Conservation (phyloP, 2,888 invertebrate genomes). For the Sialis fuliginosa region DNA sequence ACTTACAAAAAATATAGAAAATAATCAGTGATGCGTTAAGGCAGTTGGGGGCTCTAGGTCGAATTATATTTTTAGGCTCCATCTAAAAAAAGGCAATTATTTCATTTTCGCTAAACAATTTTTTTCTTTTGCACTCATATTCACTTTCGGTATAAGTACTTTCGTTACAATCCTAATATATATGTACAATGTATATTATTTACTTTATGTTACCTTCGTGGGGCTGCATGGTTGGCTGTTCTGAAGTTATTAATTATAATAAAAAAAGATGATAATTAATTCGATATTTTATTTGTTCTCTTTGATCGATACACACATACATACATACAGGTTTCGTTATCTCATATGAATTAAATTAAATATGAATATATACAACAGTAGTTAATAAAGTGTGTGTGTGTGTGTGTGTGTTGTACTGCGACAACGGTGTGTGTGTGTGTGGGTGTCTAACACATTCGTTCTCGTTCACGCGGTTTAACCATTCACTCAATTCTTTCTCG, state of each 20-base stretch:
- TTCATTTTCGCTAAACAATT: not conserved
- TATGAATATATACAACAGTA: constrained; percentile 5
- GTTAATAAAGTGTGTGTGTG: constrained; percentile 1
- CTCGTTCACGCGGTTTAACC: too few relatives aligned
- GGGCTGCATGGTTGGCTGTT: not conserved
- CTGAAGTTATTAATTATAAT: not conserved
- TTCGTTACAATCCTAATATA: not conserved
- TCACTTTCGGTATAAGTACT: too few relatives aligned
- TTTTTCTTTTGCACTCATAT: not conserved
- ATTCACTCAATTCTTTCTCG: too few relatives aligned
- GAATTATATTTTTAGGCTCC: too few relatives aligned
- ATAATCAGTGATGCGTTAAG: too few relatives aligned
- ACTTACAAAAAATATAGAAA: too few relatives aligned
- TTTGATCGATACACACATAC: constrained; percentile 6
- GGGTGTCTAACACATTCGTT: too few relatives aligned
- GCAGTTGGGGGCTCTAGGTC: too few relatives aligned
- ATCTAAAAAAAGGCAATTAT: too few relatives aligned
- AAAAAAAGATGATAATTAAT: constrained; percentile 1
- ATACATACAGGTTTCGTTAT: constrained; percentile 6
- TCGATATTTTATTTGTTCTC: constrained; percentile 6
- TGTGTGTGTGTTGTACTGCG: too few relatives aligned
- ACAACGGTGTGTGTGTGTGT: too few relatives aligned
- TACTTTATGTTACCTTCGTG: not conserved
- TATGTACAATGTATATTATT: not conserved
- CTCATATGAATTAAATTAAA: not conserved